phyloP scores from a whole-genome alignment of 2,797 vertebrate species.

The Tadarida brasiliensis region DNA sequence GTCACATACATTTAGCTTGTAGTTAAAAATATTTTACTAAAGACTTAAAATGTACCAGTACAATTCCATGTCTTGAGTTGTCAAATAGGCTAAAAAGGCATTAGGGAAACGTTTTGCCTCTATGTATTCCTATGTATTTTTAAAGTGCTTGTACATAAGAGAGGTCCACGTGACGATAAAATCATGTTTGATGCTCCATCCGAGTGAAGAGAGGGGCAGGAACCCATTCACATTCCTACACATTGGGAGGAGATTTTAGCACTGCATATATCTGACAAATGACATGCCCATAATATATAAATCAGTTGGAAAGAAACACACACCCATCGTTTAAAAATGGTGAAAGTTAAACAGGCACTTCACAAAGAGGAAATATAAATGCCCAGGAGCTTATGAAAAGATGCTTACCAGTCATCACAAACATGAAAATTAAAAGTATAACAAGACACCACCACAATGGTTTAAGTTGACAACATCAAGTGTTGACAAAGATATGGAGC shows the following conservation, averaged over 20 bases:
- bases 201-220: background rate
- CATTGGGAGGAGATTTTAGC: background rate
- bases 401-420: background rate
- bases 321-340: background rate
- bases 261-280: background rate
- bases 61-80: background rate
- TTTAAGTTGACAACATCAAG: background rate
- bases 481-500: background rate
- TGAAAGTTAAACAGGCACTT: background rate
- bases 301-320: background rate
- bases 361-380: background rate
- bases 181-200: background rate
- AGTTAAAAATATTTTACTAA: constrained; percentile 9
- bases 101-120: background rate
- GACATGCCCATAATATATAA: background rate
- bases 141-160: background rate
- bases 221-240: background rate
- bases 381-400: background rate
- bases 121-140: background rate
- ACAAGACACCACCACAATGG: background rate
- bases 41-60: background rate
- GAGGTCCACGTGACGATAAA: background rate
- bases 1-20: background rate
- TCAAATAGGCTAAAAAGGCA: background rate
- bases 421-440: background rate